These are phyloP conservation scores for Drosophila paulistorum DNA, from an alignment of 1,140 invertebrate genomes.

Conservation along the genomic window DNA sequence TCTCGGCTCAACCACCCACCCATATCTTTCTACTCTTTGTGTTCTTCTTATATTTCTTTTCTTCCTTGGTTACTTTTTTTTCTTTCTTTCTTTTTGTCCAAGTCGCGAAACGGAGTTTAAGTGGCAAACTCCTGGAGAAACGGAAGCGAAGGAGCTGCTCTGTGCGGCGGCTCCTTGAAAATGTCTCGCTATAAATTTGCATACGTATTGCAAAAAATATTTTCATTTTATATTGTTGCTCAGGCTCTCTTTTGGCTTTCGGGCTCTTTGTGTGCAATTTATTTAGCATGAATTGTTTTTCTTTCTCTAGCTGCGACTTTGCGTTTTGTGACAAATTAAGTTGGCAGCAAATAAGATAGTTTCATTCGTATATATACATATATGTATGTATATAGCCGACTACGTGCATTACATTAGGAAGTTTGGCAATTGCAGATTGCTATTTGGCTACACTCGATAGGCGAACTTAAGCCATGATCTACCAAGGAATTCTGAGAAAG, in stretches of 20 bases:
- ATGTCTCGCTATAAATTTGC: slow-evolving; percentile 60
- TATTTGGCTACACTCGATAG: background rate
- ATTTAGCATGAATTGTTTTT: slow-evolving; percentile 77
- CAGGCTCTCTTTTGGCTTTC: slow-evolving; percentile 17
- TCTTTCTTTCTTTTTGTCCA: slow-evolving; percentile 7
- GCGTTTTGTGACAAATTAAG: slow-evolving; percentile 77
- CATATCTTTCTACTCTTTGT: background rate
- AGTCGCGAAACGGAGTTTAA: slow-evolving; percentile 73
- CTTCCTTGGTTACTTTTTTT: background rate
- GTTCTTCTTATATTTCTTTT: background rate
- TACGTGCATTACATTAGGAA: background rate
- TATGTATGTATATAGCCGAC: background rate
- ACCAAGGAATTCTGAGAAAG: background rate
- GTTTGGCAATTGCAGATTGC: background rate
- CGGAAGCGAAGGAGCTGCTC: slow-evolving; percentile 39
- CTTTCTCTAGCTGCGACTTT: slow-evolving; percentile 54
- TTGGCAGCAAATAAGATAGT: slow-evolving; percentile 77
- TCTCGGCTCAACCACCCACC: background rate
- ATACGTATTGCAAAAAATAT: slow-evolving; percentile 72
- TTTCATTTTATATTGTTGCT: slow-evolving; percentile 59
- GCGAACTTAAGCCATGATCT: too few relatives aligned
- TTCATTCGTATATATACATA: slow-evolving; percentile 41
- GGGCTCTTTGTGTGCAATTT: slow-evolving; percentile 67
- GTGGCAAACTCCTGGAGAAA: slow-evolving; percentile 60
- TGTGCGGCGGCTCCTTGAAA: slow-evolving; percentile 41